Conservation (phyloP, 2,797 vertebrate genomes). For the Meriones psammophilus region DNA sequence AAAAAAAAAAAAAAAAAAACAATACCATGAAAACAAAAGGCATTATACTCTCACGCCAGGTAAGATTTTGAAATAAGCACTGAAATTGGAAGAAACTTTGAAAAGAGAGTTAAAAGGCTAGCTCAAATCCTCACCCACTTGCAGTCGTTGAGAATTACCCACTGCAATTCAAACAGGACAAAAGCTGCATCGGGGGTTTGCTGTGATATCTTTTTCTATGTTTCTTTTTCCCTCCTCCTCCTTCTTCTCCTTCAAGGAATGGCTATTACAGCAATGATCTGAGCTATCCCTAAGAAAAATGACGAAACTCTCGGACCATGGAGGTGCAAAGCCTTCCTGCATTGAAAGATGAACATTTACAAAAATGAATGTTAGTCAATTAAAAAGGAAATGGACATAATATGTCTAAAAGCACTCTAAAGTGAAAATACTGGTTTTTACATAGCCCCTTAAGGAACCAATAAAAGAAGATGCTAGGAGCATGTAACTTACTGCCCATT, state of each 20-base stretch:
- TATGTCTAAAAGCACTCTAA: conserved; percentile 56
- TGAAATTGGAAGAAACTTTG: conserved; percentile 76
- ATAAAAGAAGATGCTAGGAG: conserved; percentile 1
- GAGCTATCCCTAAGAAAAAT: conserved; percentile 56
- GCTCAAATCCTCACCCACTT: conserved; percentile 70
- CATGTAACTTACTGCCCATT: background rate
- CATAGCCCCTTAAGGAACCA: conserved; percentile 49
- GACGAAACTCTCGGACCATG: conserved; percentile 25
- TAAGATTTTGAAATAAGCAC: conserved; percentile 73
- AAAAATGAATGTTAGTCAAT: conserved; percentile 72
- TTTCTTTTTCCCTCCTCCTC: background rate
- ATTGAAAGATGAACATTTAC: conserved; percentile 60
- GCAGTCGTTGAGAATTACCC: conserved; percentile 75
- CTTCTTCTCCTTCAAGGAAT: background rate
- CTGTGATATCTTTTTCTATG: conserved; percentile 72
- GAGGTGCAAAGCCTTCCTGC: conserved; percentile 53
- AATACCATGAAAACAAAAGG: conserved; percentile 85
- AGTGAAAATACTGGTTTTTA: conserved; percentile 56
- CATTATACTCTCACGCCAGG: conserved; percentile 79
- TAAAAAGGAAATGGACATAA: conserved; percentile 65
- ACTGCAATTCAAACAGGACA: conserved; percentile 78
- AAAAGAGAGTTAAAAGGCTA: conserved; percentile 75
- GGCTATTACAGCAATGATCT: conserved; percentile 69
- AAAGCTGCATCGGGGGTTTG: conserved; percentile 66
- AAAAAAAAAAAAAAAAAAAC: conserved; percentile 53